These are phyloP conservation scores for Palythoa grandiflora DNA, from an alignment of 92 coral and sea anemone genomes.

Conservation along the genomic window DNA sequence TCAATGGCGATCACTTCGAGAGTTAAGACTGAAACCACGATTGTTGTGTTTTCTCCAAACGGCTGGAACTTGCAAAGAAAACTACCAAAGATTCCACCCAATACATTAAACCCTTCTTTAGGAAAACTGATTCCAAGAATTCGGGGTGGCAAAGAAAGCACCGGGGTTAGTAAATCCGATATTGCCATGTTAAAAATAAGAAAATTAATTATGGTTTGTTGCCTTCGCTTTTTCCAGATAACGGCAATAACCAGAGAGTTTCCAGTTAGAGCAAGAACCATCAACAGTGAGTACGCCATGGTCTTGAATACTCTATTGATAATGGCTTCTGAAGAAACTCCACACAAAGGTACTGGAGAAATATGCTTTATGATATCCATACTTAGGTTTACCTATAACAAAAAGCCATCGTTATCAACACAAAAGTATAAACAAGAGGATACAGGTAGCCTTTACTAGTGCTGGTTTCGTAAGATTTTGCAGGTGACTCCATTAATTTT, in stretches of 20 bases:
- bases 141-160: constrained; percentile 1
- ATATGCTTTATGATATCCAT: no score
- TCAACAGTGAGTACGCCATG: not conserved
- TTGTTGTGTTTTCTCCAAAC: not conserved
- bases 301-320: not conserved
- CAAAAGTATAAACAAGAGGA: no score
- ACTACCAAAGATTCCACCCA: not conserved
- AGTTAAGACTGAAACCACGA: not conserved
- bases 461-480: no score
- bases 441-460: no score
- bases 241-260: constrained; percentile 32
- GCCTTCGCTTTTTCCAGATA: constrained; percentile 34
- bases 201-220: constrained; percentile 30
- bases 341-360: not conserved
- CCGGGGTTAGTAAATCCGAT: constrained; percentile 7
- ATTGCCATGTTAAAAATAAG: constrained; percentile 43
- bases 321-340: not conserved
- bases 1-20: constrained; percentile 20
- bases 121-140: not conserved
- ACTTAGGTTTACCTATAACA: no score
- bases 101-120: not conserved
- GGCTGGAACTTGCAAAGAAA: not conserved
- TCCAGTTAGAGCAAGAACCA: constrained; percentile 10
- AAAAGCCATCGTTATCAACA: no score
- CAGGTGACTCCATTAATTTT: no score